These are phyloP conservation scores for Pyrgilauda ruficollis DNA, from an alignment of 2,113 vertebrate species.

Conservation along the genomic window DNA sequence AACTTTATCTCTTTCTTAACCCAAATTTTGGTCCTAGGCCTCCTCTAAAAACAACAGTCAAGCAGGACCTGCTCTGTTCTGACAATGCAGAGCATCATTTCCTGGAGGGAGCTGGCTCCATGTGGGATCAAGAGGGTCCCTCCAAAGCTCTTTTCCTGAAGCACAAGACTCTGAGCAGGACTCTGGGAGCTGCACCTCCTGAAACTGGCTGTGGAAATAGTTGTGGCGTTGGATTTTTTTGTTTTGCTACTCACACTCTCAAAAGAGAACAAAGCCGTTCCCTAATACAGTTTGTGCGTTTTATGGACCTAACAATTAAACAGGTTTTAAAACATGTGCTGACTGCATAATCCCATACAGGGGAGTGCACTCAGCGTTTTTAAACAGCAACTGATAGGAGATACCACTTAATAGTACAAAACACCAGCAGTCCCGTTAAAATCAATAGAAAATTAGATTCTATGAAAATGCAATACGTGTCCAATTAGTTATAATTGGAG, in stretches of 20 bases:
- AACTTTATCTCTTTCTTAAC: background rate
- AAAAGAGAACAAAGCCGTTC: background rate
- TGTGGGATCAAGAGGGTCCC: background rate
- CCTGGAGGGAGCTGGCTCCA: background rate
- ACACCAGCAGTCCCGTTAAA: slow-evolving; percentile 58
- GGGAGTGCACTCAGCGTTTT: slow-evolving; percentile 72
- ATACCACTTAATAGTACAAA: slow-evolving; percentile 53
- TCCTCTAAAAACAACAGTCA: background rate
- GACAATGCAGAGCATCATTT: background rate
- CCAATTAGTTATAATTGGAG: slow-evolving; percentile 76
- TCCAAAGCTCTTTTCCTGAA: background rate
- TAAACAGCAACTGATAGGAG: slow-evolving; percentile 45
- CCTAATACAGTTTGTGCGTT: slow-evolving; percentile 39
- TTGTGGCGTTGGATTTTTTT: background rate
- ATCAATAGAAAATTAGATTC: slow-evolving; percentile 76
- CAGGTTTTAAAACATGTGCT: slow-evolving; percentile 74
- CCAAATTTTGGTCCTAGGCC: background rate
- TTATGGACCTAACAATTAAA: slow-evolving; percentile 69
- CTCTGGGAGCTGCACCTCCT: background rate
- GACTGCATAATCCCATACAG: slow-evolving; percentile 59
- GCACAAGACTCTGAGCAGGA: background rate
- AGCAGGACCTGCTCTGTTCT: background rate
- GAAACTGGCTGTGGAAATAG: background rate
- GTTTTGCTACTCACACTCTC: background rate
- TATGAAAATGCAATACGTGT: slow-evolving; percentile 65